Percentiles rank a stretch among this genome's conserved stretches.
Conservation (phyloP, 2,888 invertebrate species). For the Luperina nickerlii region DNA sequence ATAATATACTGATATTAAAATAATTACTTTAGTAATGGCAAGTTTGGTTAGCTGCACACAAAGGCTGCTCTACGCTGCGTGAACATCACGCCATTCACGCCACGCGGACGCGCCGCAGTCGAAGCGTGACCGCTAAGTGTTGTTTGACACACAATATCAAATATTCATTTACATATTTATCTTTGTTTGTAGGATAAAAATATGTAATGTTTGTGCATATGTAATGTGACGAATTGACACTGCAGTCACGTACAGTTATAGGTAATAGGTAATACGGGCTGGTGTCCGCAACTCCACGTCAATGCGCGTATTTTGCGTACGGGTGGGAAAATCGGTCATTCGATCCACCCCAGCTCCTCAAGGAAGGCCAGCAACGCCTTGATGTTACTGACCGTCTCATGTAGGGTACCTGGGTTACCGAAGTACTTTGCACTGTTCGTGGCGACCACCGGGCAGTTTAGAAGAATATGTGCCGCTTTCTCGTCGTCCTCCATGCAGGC, state of each 20-base stretch:
- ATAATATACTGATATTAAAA: neutral
- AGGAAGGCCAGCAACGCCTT: no score
- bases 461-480: no score
- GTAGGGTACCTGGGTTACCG: no score
- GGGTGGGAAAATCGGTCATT: no score
- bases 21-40: neutral
- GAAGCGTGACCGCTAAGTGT: constrained; percentile 27
- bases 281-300: no score
- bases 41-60: constrained; percentile 3
- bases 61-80: constrained; percentile 8
- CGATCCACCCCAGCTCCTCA: no score
- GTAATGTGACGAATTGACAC: constrained; percentile 21
- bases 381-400: no score
- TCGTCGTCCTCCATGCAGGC: no score
- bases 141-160: constrained; percentile 27
- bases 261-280: no score
- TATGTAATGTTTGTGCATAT: constrained; percentile 19
- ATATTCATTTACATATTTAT: constrained; percentile 50
- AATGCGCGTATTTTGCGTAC: no score
- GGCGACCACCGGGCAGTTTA: no score
- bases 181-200: constrained; percentile 32
- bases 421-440: no score
- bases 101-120: constrained; percentile 10
- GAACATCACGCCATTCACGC: constrained; percentile 8
- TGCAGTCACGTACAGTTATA: constrained; percentile 23